These are phyloP conservation scores for Acanthosepion lycidas DNA, from an alignment of 2,888 invertebrate species.

Conservation along the genomic window DNA sequence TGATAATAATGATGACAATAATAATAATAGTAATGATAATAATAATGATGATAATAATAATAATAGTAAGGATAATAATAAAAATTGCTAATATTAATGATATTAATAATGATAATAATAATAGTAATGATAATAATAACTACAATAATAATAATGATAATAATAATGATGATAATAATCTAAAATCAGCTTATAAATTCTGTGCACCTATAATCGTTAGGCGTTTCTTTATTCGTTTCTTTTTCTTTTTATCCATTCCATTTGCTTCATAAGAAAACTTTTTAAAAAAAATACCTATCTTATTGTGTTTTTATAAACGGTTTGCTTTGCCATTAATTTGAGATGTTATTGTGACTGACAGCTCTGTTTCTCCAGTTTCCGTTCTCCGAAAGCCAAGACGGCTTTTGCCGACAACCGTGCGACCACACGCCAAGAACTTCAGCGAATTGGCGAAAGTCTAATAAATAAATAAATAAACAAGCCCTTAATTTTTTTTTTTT, in stretches of 20 bases:
- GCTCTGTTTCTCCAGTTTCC: neutral
- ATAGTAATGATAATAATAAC: neutral
- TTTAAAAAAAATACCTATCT: neutral
- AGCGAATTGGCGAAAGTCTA: neutral
- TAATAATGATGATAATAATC: neutral
- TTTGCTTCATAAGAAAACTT: neutral
- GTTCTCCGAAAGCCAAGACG: neutral
- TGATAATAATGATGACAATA: no score
- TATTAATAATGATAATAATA: no score
- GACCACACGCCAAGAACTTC: neutral
- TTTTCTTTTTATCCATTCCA: neutral
- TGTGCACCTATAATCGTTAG: neutral
- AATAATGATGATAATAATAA: no score
- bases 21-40: no score
- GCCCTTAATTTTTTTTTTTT: neutral
- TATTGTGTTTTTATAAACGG: constrained; percentile 21
- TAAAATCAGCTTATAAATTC: neutral
- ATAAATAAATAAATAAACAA: neutral
- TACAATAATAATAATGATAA: neutral
- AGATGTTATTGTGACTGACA: neutral
- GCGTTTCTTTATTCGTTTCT: neutral
- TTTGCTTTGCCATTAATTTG: constrained; percentile 14
- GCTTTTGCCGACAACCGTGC: neutral
- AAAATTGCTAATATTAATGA: no score
- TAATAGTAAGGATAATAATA: no score